phyloP scores from a whole-genome alignment of 2,888 invertebrate species.

The Zonitis immaculata region DNA sequence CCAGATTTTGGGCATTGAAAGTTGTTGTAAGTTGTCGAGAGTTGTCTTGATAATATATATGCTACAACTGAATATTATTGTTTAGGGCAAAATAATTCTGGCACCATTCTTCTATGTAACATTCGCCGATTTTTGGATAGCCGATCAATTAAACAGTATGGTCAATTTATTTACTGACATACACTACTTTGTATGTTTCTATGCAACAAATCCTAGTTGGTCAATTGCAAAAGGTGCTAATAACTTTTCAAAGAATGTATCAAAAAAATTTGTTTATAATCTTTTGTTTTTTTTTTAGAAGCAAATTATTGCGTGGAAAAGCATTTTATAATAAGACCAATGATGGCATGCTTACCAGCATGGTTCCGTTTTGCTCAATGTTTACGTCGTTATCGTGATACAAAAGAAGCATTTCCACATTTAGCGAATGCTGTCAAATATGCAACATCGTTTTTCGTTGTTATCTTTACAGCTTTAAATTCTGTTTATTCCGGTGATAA shows the following conservation, averaged over 20 bases:
- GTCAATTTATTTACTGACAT: constrained; percentile 87
- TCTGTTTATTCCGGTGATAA: constrained; percentile 52
- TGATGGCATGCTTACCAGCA: constrained; percentile 90
- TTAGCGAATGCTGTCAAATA: constrained; percentile 98
- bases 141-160: constrained; percentile 94
- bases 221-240: constrained; percentile 56
- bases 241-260: too few relatives aligned
- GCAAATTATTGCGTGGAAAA: constrained; percentile 65
- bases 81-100: constrained; percentile 77
- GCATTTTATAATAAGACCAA: constrained; percentile 70
- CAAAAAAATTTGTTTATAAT: too few relatives aligned
- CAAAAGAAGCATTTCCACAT: constrained; percentile 91
- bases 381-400: constrained; percentile 89
- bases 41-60: too few relatives aligned
- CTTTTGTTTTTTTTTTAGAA: too few relatives aligned
- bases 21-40: constrained; percentile 83
- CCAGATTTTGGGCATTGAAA: constrained; percentile 88
- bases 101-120: constrained; percentile 92
- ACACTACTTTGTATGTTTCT: constrained; percentile 92
- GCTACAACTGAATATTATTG: too few relatives aligned
- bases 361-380: constrained; percentile 99
- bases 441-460: constrained; percentile 93
- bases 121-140: constrained; percentile 98
- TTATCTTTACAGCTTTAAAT: constrained; percentile 74
- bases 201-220: constrained; percentile 74